Base-by-base conservation (phyloP, 2,113 vertebrate genomes). In the Murina feae region DNA sequence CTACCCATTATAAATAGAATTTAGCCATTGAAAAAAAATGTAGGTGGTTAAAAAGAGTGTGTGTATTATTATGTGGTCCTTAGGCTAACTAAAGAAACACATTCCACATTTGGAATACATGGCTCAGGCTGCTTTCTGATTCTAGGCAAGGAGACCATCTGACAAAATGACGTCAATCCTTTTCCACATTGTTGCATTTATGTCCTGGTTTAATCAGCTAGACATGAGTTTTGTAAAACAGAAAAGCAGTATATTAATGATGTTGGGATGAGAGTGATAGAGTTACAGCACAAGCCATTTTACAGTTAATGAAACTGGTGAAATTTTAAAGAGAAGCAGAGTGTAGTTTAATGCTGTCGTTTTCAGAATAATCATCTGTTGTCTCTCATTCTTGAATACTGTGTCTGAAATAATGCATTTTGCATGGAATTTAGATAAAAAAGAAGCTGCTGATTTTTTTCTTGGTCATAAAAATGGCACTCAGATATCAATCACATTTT, bases 191-290 rank as follows among this genome's bases (percentile, higher is more conserved):
- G 75, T 90, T 97, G 94, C 93, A 93, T 39, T 96, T 93, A 51
- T n/a, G 81, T 47, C 71, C 84, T 63, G 55, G 66, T 90, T 88
- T 97, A 95, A 96, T 96, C 78, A 96, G 55, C 58, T 88, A 93
- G 79, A 94, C 75, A 90, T 58, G 63, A 84, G 6, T 86, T 96
- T 89, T 91, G 55, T 16, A 92, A 95, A 83, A 85, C 87, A 87
- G 93, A 89, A 95, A 94, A 96, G 39, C 8, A 80, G 39, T 84
- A 55, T 87, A 78, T 78, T 97, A 96, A 87, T 91, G 47, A 97
- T 39, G 18, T 93, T 72, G 82, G 89, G 75, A 92, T 78, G 83
- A 75, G 66, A 69, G 51, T 35, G 58, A 9, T 89, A 44, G 74
- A 89, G 72, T 91, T 39, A 95, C 90, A 95, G 85, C 47, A 88